phyloP scores from a whole-genome alignment of 2,113 vertebrate species.

The Ciconia maguari region DNA sequence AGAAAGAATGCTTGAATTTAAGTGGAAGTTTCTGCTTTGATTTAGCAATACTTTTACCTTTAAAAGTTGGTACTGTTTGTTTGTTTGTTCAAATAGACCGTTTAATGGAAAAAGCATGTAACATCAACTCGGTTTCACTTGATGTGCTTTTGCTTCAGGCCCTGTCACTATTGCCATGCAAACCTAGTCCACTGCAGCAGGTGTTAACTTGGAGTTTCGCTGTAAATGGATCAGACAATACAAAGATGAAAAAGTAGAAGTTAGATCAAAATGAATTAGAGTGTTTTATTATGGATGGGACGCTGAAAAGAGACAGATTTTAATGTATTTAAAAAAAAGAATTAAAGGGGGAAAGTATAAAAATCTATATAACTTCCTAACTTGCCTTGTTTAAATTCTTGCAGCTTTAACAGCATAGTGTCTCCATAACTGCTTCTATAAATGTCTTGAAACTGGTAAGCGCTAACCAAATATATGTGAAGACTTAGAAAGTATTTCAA shows the following conservation, averaged over 20 bases:
- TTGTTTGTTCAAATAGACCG: neutral
- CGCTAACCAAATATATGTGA: slow-evolving; percentile 14
- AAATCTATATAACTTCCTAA: slow-evolving; percentile 39
- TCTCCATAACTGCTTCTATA: slow-evolving; percentile 56
- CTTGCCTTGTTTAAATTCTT: slow-evolving; percentile 31
- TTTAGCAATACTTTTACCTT: neutral
- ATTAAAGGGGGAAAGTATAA: neutral
- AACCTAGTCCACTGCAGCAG: neutral
- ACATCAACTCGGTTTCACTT: neutral
- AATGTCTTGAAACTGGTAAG: slow-evolving; percentile 55
- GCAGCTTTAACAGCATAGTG: slow-evolving; percentile 57
- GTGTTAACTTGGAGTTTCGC: neutral
- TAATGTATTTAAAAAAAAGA: neutral
- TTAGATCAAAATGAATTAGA: neutral
- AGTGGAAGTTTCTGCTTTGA: neutral
- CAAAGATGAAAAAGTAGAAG: neutral
- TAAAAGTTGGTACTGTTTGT: neutral
- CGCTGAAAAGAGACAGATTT: neutral
- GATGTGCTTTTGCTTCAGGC: neutral
- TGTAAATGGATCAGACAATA: neutral
- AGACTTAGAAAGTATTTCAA: slow-evolving; percentile 4
- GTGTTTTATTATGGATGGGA: neutral
- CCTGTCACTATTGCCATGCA: neutral
- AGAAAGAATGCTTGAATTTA: neutral
- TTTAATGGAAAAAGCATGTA: neutral